Evolutionary conservation across 2,113 vertebrate species (phyloP), one percentile per base, ranked within the genome.

Genomic region (Eurypyga helias): DNA sequence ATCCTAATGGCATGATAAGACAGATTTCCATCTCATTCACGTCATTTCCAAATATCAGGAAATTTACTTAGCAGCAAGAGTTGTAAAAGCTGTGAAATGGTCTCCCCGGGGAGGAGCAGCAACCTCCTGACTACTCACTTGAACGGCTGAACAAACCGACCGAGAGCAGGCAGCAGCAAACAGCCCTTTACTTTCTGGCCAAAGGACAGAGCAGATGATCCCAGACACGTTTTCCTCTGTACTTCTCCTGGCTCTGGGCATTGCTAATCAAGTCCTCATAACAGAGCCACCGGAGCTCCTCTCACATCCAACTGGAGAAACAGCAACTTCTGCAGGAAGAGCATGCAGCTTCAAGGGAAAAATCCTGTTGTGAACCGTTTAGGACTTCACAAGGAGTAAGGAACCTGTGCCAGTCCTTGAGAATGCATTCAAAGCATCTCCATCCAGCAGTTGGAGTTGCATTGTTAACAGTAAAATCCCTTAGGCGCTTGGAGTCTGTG

Each of bases 21-120:
- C 90, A 96, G 84, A 94, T 87, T 94, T 96, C 49, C 83, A 87
- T 96, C 91, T 91, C 92, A 46, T 88, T 90, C 89, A 85, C 9
- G 2, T 88, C 6, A 88, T 77, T 93, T 94, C 91, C 87, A 96
- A 96, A 36, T 70, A 90, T 73, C 90, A 90, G 84, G 75, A 73
- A 90, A 88, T 77, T 72, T 46, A 69, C 46, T 90, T 65, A 79
- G 49, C 49, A 17, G 92, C 25, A 54, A 83, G 90, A 91, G 45
- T 36, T 58, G 91, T 95, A 93, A 95, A 90, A 93, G 84, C 94
- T 83, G 58, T 85, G 84, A 83, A 94, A 90, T 45, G 36, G 4
- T 73, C 70, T 90, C 90, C 54, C 75, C 43, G 54, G 82, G 82
- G 73, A 90, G 58, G 16, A 80, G 84, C 84, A 94, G 89, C 57